Evolutionary conservation across 2,888 invertebrate genomes (phyloP).

Genomic region (Cantharis rufa): DNA sequence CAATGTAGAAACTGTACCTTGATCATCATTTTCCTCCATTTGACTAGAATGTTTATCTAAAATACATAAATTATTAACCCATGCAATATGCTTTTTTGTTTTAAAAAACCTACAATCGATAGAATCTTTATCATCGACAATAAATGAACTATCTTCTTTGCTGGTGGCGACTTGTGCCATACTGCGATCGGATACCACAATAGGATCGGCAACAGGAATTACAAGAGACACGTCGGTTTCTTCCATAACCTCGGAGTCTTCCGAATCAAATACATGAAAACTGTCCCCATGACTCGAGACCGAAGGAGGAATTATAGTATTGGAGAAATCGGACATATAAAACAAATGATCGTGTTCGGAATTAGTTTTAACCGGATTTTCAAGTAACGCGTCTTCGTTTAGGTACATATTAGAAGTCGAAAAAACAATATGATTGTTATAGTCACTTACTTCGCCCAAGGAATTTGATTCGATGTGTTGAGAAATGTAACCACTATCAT

Average conservation of each 20-base stretch:
- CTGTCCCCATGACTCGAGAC: constrained; percentile 27
- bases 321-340: constrained; percentile 32
- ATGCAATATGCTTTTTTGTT: not conserved
- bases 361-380: constrained; percentile 40
- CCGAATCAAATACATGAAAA: constrained; percentile 39
- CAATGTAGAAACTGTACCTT: not conserved
- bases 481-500: constrained; percentile 54
- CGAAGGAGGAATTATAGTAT: constrained; percentile 37
- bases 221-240: constrained; percentile 32
- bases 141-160: not conserved
- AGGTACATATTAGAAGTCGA: constrained; percentile 37
- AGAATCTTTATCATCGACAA: not conserved
- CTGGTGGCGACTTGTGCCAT: not conserved
- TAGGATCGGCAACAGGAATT: constrained; percentile 25
- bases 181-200: not conserved
- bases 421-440: constrained; percentile 30
- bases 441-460: constrained; percentile 25
- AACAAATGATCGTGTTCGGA: constrained; percentile 30
- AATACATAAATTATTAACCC: not conserved
- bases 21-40: not conserved
- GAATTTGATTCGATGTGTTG: constrained; percentile 49
- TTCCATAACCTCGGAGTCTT: constrained; percentile 21
- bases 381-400: constrained; percentile 51
- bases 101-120: not conserved
- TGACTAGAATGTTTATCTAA: not conserved